A percentile compares a stretch with the other conserved stretches of the same genome.
Conservation (phyloP, 1,140 invertebrate genomes). For the Drosophila bifasciata region DNA sequence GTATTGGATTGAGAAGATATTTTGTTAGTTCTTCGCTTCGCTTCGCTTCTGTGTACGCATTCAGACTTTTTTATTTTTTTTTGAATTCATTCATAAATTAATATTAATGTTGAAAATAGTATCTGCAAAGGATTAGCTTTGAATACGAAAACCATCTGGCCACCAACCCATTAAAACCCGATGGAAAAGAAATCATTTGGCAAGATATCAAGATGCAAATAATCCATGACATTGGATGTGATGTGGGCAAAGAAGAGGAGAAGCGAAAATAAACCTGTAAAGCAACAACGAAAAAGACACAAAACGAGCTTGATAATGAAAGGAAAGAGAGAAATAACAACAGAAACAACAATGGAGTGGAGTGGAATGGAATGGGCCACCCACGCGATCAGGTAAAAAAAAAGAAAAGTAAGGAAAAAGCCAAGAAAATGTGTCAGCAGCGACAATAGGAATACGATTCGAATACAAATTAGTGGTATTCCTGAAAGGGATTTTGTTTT, state of each 20-base stretch:
- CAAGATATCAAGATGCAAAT: conserved; percentile 55
- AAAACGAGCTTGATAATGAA: conserved; percentile 72
- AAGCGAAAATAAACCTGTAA: conserved; percentile 29
- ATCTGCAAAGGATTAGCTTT: no score
- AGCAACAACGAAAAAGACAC: conserved; percentile 30
- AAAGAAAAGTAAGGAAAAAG: conserved; percentile 33
- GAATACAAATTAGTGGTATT: no score
- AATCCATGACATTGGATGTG: conserved; percentile 64
- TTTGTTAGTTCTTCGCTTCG: no score
- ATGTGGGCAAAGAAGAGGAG: conserved; percentile 22
- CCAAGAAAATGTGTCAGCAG: conserved; percentile 42
- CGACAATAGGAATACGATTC: neutral
- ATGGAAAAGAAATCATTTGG: conserved; percentile 32
- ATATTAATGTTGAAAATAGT: no score
- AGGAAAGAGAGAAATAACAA: conserved; percentile 43
- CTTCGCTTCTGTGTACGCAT: no score
- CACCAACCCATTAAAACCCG: conserved; percentile 32
- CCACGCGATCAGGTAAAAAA: conserved; percentile 58
- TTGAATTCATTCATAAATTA: no score
- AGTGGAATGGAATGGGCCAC: no score
- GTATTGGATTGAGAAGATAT: no score
- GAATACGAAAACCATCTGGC: conserved; percentile 9
- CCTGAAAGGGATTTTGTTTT: no score
- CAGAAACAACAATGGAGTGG: conserved; percentile 33
- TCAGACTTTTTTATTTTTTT: no score